phyloP scores from a whole-genome alignment of 2,113 vertebrate species.

The Tautogolabrus adspersus region DNA sequence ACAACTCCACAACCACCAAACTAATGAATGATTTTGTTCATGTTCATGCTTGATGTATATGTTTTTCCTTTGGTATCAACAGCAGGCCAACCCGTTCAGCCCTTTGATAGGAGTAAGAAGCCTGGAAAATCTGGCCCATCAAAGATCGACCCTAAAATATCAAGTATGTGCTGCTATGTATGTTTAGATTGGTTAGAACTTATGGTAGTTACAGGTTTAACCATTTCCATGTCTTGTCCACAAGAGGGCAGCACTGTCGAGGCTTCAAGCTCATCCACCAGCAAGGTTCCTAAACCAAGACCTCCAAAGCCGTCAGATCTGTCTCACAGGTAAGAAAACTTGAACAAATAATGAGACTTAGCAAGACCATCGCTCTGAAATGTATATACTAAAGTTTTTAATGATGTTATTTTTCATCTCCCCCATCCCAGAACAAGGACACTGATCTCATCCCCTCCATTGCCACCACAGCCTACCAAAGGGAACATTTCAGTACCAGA shows the following conservation, averaged over 20 bases:
- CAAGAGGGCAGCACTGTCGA: constrained; percentile 53
- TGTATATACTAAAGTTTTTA: not conserved
- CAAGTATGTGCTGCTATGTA: constrained; percentile 6
- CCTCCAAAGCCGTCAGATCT: not conserved
- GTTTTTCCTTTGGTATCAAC: not conserved
- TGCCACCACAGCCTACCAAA: not conserved
- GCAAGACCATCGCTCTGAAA: not conserved
- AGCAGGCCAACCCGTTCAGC: not conserved
- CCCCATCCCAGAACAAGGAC: constrained; percentile 6
- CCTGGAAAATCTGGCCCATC: not conserved
- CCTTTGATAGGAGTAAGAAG: constrained; percentile 3
- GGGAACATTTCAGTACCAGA: not conserved
- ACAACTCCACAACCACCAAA: not conserved
- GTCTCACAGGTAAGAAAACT: constrained; percentile 6
- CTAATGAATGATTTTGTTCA: not conserved
- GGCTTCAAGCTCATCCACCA: not conserved
- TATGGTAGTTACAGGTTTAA: not conserved
- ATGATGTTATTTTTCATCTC: not conserved
- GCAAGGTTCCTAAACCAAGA: not conserved
- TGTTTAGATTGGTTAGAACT: not conserved
- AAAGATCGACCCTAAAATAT: not conserved
- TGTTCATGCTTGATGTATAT: not conserved
- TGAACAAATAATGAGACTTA: not conserved
- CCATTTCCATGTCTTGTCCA: constrained; percentile 47
- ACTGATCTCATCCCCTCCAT: not conserved